A percentile compares a stretch with the other conserved stretches of the same genome.
phyloP scores from a whole-genome alignment of 2,113 vertebrate species.

The Globicephala melas region DNA sequence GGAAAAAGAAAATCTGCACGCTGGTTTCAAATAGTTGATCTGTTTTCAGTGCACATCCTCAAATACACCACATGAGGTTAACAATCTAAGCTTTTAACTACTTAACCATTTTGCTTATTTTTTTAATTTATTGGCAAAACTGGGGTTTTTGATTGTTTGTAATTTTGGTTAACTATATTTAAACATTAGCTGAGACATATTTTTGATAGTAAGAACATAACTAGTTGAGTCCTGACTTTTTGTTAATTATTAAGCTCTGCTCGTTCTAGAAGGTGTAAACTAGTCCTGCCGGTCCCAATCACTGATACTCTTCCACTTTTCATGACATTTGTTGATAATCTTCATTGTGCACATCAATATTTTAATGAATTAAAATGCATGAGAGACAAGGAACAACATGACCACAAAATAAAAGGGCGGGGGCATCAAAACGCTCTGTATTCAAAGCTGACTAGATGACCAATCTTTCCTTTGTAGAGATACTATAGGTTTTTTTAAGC shows the following conservation, averaged over 20 bases:
- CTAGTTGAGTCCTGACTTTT: conserved; percentile 52
- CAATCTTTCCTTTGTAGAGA: conserved; percentile 12
- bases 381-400: not conserved
- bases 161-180: conserved; percentile 16
- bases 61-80: conserved; percentile 65
- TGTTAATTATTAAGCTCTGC: conserved; percentile 39
- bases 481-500: conserved; percentile 44
- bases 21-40: conserved; percentile 63
- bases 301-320: not conserved
- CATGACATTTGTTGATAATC: not conserved
- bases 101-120: conserved; percentile 60
- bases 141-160: conserved; percentile 6
- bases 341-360: not conserved
- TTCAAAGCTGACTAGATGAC: conserved; percentile 9
- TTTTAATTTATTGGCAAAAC: conserved; percentile 46
- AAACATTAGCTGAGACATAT: conserved; percentile 7
- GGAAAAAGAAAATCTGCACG: conserved; percentile 13
- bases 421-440: not conserved
- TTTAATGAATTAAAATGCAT: not conserved
- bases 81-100: conserved; percentile 75
- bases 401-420: not conserved
- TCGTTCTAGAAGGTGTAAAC: not conserved
- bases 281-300: not conserved
- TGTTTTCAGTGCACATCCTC: conserved; percentile 84
- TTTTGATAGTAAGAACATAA: conserved; percentile 48